Conservation (phyloP, 2,113 vertebrate genomes). For the Takifugu bimaculatus region DNA sequence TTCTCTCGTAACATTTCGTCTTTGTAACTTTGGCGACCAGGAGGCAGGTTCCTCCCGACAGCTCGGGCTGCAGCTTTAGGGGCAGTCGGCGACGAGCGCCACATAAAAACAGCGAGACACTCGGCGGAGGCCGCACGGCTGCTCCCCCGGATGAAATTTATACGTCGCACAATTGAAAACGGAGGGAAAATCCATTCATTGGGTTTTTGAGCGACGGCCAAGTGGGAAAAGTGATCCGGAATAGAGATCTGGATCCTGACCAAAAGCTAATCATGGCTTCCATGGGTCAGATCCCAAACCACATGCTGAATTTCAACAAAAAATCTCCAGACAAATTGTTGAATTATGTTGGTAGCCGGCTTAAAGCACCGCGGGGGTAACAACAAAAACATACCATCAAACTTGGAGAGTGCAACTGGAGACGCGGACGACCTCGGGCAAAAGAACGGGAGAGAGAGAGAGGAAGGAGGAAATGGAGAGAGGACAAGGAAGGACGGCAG, state of each 20-base stretch:
- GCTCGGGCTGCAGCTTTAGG: constrained; percentile 18
- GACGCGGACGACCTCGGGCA: constrained; percentile 15
- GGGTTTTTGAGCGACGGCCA: too few species aligned
- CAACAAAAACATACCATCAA: neutral
- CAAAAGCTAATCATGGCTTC: too few species aligned
- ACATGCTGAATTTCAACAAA: too few species aligned
- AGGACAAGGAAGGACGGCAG: constrained; percentile 46
- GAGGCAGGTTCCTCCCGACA: neutral
- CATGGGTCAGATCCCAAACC: too few species aligned
- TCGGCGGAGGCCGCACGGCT: neutral
- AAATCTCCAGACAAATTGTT: too few species aligned
- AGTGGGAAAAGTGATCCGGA: too few species aligned
- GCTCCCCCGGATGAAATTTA: too few species aligned
- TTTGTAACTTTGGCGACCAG: constrained; percentile 26
- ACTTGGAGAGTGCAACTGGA: neutral
- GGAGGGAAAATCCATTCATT: too few species aligned
- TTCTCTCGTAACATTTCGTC: constrained; percentile 52
- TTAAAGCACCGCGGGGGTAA: too few species aligned
- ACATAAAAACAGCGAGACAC: neutral
- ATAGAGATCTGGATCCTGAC: too few species aligned
- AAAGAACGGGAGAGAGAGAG: constrained; percentile 30
- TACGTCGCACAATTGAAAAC: too few species aligned
- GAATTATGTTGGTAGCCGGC: too few species aligned
- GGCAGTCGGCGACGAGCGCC: neutral
- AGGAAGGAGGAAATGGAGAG: constrained; percentile 42